Evolutionary conservation across 2,888 invertebrate genomes (phyloP).

Genomic region (Tridacna crocea): DNA sequence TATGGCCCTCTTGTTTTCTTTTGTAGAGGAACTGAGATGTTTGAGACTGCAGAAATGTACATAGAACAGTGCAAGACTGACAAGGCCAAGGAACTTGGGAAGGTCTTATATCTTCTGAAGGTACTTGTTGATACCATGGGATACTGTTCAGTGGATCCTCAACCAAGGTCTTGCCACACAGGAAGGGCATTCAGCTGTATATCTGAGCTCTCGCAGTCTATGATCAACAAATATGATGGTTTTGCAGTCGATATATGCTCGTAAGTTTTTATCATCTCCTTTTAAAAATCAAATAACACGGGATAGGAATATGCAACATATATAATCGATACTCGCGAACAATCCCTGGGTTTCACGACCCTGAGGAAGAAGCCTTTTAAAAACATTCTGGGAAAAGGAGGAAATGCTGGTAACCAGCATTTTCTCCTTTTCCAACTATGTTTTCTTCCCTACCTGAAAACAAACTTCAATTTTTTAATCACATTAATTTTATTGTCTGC

Average conservation of each 20-base stretch:
- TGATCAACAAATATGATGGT: slow-evolving; percentile 25
- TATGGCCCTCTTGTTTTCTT: background rate
- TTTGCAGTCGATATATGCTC: slow-evolving; percentile 39
- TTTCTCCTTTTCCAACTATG: no score
- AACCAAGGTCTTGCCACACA: slow-evolving; percentile 34
- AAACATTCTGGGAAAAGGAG: no score
- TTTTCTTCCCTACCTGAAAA: no score
- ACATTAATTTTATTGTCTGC: no score
- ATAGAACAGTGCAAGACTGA: slow-evolving; percentile 27
- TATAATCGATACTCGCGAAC: no score
- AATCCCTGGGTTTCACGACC: no score
- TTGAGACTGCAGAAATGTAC: background rate
- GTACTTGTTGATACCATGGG: slow-evolving; percentile 39
- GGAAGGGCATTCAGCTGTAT: slow-evolving; percentile 35
- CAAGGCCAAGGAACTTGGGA: background rate
- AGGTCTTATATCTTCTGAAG: slow-evolving; percentile 1
- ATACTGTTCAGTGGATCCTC: slow-evolving; percentile 26
- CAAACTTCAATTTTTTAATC: no score
- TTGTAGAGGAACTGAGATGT: slow-evolving; percentile 23
- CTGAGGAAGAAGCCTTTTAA: no score
- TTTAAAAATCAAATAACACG: background rate
- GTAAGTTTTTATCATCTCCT: slow-evolving; percentile 36
- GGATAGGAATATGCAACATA: background rate
- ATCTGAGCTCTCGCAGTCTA: slow-evolving; percentile 1
- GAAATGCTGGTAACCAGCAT: no score